Conservation (phyloP, 2,797 vertebrate genomes). For the Hybognathus amarus region DNA sequence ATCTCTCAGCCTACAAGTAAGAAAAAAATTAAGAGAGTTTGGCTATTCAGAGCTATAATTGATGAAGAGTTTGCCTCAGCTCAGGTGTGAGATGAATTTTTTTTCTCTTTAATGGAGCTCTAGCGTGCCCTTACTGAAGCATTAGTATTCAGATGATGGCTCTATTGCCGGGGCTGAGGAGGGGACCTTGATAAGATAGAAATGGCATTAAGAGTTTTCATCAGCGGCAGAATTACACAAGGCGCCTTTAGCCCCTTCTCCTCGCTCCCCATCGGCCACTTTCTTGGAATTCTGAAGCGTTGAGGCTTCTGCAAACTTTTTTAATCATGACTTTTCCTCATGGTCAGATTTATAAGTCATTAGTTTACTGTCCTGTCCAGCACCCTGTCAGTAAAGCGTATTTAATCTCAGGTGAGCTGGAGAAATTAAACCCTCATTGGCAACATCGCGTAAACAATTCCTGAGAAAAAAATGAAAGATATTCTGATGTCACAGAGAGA, state of each 20-base stretch:
- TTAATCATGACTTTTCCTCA: slow-evolving; percentile 71
- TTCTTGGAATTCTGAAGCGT: slow-evolving; percentile 62
- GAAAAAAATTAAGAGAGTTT: slow-evolving; percentile 45
- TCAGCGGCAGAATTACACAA: slow-evolving; percentile 71
- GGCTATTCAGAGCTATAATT: slow-evolving; percentile 35
- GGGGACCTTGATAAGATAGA: slow-evolving; percentile 74
- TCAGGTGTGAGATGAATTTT: slow-evolving; percentile 38
- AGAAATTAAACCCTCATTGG: slow-evolving; percentile 43
- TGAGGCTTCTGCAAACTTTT: slow-evolving; percentile 72
- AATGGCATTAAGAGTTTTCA: slow-evolving; percentile 76
- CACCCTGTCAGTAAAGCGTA: slow-evolving; percentile 54
- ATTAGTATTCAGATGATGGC: slow-evolving; percentile 74
- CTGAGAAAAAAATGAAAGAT: neutral
- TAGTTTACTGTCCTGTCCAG: slow-evolving; percentile 70
- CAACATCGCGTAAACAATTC: slow-evolving; percentile 15
- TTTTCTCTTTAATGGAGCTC: slow-evolving; percentile 54
- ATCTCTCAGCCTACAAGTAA: slow-evolving; percentile 35
- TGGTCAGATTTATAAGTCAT: slow-evolving; percentile 74
- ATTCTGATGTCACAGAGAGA: slow-evolving; percentile 8
- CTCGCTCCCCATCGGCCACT: slow-evolving; percentile 38
- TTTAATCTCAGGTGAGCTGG: slow-evolving; percentile 49
- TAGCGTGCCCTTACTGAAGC: slow-evolving; percentile 55
- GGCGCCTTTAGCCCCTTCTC: slow-evolving; percentile 59
- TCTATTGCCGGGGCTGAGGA: slow-evolving; percentile 63
- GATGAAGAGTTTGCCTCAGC: slow-evolving; percentile 40